Conservation (phyloP, 2,797 vertebrate genomes). For the Malurus leucopterus region DNA sequence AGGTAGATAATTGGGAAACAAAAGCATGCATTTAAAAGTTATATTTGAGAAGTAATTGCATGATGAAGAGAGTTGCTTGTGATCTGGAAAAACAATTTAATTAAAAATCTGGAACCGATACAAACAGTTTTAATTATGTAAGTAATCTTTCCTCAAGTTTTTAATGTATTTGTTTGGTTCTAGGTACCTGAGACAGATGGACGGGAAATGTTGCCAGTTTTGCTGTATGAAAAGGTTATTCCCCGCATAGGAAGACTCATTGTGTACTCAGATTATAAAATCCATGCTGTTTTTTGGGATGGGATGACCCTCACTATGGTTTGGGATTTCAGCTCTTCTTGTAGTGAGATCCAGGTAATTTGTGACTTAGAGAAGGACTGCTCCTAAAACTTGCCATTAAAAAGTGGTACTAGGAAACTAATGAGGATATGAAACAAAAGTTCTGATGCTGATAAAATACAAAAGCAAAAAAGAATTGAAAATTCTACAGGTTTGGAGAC, state of each 20-base stretch:
- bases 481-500: not conserved
- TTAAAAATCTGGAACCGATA: not conserved
- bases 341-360: conserved; percentile 56
- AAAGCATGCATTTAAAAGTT: not conserved
- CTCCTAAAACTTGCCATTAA: not conserved
- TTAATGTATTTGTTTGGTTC: conserved; percentile 23
- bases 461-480: not conserved
- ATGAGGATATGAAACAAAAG: not conserved
- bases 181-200: conserved; percentile 50
- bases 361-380: not conserved
- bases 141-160: not conserved
- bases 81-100: not conserved
- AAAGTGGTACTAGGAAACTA: not conserved
- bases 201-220: conserved; percentile 45
- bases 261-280: conserved; percentile 72
- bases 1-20: not conserved
- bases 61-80: not conserved
- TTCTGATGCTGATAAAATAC: not conserved
- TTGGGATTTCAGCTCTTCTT: conserved; percentile 66
- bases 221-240: conserved; percentile 63
- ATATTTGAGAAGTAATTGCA: not conserved
- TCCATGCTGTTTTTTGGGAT: conserved; percentile 66
- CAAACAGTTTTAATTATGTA: not conserved
- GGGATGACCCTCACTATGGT: conserved; percentile 63
- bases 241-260: conserved; percentile 59